These are phyloP conservation scores for Circaetus cinerascens DNA, from an alignment of 2,113 vertebrate species.

Conservation along the genomic window DNA sequence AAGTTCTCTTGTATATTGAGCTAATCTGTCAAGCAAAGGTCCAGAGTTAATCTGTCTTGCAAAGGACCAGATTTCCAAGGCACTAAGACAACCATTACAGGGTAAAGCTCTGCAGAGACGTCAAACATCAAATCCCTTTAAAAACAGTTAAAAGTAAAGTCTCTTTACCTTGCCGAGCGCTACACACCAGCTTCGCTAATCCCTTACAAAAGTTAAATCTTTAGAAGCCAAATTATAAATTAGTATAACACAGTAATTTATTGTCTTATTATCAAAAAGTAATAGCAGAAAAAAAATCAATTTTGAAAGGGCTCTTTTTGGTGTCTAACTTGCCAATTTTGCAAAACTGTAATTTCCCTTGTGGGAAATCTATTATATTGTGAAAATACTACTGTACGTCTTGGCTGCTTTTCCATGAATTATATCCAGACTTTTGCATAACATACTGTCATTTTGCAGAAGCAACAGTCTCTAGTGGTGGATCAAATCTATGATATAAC, in stretches of 20 bases:
- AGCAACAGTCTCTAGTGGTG: neutral
- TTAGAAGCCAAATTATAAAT: neutral
- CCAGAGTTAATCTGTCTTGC: neutral
- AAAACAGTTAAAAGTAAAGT: neutral
- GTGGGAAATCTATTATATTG: neutral
- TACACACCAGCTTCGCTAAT: neutral
- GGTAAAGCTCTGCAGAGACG: neutral
- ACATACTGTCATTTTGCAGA: neutral
- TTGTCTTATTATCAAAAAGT: constrained; percentile 2
- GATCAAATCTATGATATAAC: neutral
- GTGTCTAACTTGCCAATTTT: neutral
- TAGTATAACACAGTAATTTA: neutral
- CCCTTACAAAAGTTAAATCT: neutral
- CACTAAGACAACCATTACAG: neutral
- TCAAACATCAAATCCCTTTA: neutral
- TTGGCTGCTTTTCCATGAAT: neutral
- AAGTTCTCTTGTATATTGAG: neutral
- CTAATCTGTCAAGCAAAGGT: neutral
- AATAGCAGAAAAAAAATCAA: neutral
- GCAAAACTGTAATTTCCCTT: constrained; percentile 24
- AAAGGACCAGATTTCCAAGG: neutral
- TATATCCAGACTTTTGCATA: neutral
- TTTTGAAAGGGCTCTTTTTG: neutral
- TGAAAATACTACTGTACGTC: neutral
- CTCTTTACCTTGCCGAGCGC: neutral